Conservation (phyloP, 2,113 vertebrate genomes). For the Neotoma lepida region DNA sequence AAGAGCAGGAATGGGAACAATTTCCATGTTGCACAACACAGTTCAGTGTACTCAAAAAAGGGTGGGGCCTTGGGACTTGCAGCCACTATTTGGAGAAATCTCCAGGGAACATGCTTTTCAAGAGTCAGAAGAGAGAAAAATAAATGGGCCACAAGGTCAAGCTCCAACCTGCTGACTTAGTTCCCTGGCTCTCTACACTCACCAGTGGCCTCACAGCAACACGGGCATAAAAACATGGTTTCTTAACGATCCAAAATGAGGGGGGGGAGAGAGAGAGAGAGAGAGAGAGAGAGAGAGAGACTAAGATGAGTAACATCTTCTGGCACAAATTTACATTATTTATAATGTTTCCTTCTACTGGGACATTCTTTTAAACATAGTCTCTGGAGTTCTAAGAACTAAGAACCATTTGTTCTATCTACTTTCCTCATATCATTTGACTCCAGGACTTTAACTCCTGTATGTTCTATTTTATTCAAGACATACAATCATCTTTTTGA, state of each 20-base stretch:
- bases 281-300: neutral
- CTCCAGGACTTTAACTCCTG: neutral
- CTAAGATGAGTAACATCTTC: slow-evolving; percentile 63
- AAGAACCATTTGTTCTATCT: slow-evolving; percentile 73
- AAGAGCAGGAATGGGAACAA: neutral
- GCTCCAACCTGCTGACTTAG: slow-evolving; percentile 71
- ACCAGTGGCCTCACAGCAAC: neutral
- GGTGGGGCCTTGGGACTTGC: slow-evolving; percentile 74
- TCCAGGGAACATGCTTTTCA: slow-evolving; percentile 77
- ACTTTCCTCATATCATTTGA: neutral
- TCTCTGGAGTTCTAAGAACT: slow-evolving; percentile 77
- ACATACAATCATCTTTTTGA: neutral
- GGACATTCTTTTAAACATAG: slow-evolving; percentile 76
- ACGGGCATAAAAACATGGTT: slow-evolving; percentile 55
- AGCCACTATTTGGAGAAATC: slow-evolving; percentile 61
- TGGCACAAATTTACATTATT: slow-evolving; percentile 71
- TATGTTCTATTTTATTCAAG: slow-evolving; percentile 30
- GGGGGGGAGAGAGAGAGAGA: slow-evolving; percentile 22
- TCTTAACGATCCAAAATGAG: slow-evolving; percentile 45
- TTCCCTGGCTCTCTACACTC: slow-evolving; percentile 53
- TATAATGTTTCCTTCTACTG: slow-evolving; percentile 76
- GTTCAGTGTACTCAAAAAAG: slow-evolving; percentile 68
- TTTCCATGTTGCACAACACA: slow-evolving; percentile 70
- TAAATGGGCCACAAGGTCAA: slow-evolving; percentile 69
- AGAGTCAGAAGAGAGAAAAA: slow-evolving; percentile 65